A percentile compares a stretch with the other conserved stretches of the same genome.
Conservation (phyloP, 2,888 invertebrate species). For the Operophtera brumata region DNA sequence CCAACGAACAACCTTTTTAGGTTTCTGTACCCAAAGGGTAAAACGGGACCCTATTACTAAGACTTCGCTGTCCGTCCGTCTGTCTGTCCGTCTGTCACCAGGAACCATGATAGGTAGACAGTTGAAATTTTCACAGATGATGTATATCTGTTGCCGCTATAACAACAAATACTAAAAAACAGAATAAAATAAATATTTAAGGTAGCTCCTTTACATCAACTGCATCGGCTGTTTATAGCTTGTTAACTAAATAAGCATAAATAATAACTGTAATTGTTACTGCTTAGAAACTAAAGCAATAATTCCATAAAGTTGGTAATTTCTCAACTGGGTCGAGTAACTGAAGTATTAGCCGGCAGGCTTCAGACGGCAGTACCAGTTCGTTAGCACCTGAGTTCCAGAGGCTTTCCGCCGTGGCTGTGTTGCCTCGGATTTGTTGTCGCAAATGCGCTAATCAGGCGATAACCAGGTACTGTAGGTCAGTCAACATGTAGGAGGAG, state of each 20-base stretch:
- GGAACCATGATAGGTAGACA: too few species aligned
- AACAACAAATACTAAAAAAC: too few species aligned
- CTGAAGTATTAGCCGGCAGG: constrained; percentile 27
- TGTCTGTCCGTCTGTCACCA: too few species aligned
- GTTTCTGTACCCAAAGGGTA: too few species aligned
- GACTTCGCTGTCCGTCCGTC: too few species aligned
- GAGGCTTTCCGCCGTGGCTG: constrained; percentile 11
- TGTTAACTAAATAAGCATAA: background rate
- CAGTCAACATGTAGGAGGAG: constrained; percentile 22
- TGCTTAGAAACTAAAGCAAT: constrained; percentile 12
- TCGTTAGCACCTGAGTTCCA: constrained; percentile 10
- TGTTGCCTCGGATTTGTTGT: constrained; percentile 26
- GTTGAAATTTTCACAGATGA: too few species aligned
- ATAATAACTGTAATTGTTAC: background rate
- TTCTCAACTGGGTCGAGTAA: constrained; percentile 32
- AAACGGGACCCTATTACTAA: too few species aligned
- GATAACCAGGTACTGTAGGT: constrained; percentile 40
- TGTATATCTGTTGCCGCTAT: too few species aligned
- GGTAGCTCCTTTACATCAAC: too few species aligned
- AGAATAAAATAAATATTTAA: too few species aligned
- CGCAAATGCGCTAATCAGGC: constrained; percentile 40
- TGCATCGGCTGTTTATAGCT: background rate
- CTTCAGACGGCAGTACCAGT: constrained; percentile 9
- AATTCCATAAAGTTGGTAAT: constrained; percentile 19
- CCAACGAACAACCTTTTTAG: too few species aligned